Evolutionary conservation across 1,140 invertebrate genomes (phyloP).

Genomic region (Pararge aegeria): DNA sequence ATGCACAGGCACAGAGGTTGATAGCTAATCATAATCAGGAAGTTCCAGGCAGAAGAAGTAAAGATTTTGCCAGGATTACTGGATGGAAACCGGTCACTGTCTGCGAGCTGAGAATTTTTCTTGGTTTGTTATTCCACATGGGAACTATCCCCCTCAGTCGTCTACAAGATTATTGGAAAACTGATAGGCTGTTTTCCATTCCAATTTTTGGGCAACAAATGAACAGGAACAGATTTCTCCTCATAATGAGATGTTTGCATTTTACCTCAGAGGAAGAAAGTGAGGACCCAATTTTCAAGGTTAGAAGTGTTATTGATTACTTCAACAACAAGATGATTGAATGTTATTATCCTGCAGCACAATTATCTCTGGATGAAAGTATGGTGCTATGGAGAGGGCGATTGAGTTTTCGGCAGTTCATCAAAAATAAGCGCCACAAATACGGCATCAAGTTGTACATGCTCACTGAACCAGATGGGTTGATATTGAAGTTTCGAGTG

Average conservation of each 20-base stretch:
- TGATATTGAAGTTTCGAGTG: neutral
- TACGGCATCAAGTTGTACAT: neutral
- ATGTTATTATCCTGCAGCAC: conserved; percentile 44
- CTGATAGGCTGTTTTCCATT: conserved; percentile 36
- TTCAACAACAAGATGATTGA: conserved; percentile 46
- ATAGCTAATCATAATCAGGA: too few relatives aligned
- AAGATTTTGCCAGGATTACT: too few relatives aligned
- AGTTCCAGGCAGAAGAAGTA: too few relatives aligned
- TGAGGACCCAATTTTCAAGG: neutral
- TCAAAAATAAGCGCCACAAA: neutral
- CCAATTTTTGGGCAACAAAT: conserved; percentile 35
- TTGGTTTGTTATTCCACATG: conserved; percentile 52
- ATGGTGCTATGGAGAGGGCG: neutral
- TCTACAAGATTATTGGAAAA: conserved; percentile 52
- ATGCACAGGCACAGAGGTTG: too few relatives aligned
- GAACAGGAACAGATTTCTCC: conserved; percentile 43
- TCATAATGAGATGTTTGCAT: conserved; percentile 44
- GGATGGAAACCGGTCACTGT: neutral
- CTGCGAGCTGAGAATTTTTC: conserved; percentile 41
- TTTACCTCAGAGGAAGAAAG: conserved; percentile 17
- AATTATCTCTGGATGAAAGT: conserved; percentile 45
- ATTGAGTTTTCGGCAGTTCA: neutral
- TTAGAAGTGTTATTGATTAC: neutral
- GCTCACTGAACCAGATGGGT: neutral
- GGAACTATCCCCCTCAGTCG: conserved; percentile 43